Conservation (phyloP, 2,888 invertebrate species). For the Heliothis peltigera region DNA sequence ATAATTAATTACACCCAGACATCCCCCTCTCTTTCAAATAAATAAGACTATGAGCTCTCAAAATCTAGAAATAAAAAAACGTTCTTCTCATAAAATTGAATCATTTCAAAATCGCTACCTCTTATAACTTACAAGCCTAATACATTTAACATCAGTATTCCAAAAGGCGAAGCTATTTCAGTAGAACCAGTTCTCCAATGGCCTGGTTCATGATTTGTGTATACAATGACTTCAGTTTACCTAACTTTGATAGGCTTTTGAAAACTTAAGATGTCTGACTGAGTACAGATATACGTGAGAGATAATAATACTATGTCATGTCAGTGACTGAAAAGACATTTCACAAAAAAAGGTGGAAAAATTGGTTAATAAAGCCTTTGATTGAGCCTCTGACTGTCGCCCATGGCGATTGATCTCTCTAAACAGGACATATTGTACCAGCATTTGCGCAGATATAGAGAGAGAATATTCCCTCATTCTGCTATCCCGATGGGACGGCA, state of each 20-base stretch:
- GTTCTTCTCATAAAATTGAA: not conserved
- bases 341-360: no score
- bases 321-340: not conserved
- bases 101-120: slow-evolving; percentile 25
- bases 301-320: not conserved
- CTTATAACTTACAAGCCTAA: slow-evolving; percentile 18
- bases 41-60: no score
- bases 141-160: slow-evolving; percentile 71
- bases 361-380: no score
- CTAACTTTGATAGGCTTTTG: slow-evolving; percentile 33
- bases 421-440: no score
- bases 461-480: no score
- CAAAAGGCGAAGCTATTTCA: slow-evolving; percentile 67
- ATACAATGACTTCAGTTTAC: slow-evolving; percentile 48
- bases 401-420: no score
- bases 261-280: not conserved
- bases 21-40: no score
- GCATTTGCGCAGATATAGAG: no score
- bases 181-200: slow-evolving; percentile 60
- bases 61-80: no score
- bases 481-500: no score
- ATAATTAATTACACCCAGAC: no score
- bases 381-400: no score
- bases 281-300: not conserved
- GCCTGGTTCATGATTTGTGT: slow-evolving; percentile 68